A percentile compares a stretch with the other conserved stretches of the same genome.
phyloP scores from a whole-genome alignment of 2,888 invertebrate species.

The Apamea sordens region DNA sequence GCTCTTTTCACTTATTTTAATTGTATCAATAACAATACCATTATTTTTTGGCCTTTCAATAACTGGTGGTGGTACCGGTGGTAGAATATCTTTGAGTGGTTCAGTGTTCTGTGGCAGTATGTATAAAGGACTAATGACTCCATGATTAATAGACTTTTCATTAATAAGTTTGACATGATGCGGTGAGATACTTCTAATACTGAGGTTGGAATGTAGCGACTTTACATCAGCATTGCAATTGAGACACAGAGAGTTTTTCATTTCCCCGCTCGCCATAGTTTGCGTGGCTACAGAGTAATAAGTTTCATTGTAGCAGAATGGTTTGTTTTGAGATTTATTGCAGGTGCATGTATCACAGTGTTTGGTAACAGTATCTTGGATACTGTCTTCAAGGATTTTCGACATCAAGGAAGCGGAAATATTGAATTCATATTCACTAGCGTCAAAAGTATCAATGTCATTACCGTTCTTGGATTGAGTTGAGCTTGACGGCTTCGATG shows the following conservation, averaged over 20 bases:
- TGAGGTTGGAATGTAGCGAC: slow-evolving; percentile 83
- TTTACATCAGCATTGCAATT: slow-evolving; percentile 91
- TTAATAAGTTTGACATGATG: slow-evolving; percentile 81
- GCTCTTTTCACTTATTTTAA: slow-evolving; percentile 72
- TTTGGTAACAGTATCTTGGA: slow-evolving; percentile 94
- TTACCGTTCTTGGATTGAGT: slow-evolving; percentile 82
- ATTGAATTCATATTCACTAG: slow-evolving; percentile 92
- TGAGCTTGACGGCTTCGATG: slow-evolving; percentile 84
- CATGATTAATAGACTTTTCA: slow-evolving; percentile 77
- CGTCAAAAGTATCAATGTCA: slow-evolving; percentile 89
- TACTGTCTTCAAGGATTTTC: slow-evolving; percentile 96
- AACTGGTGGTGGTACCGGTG: slow-evolving; percentile 60
- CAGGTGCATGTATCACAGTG: slow-evolving; percentile 96
- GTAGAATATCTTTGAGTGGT: slow-evolving; percentile 64
- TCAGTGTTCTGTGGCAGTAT: slow-evolving; percentile 79
- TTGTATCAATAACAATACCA: slow-evolving; percentile 70
- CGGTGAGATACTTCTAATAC: slow-evolving; percentile 83
- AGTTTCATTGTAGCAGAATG: slow-evolving; percentile 89
- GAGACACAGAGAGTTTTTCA: slow-evolving; percentile 89
- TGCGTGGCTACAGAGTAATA: slow-evolving; percentile 92
- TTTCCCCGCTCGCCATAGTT: slow-evolving; percentile 88
- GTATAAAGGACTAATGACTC: slow-evolving; percentile 78
- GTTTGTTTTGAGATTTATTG: slow-evolving; percentile 89
- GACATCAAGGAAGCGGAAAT: slow-evolving; percentile 97
- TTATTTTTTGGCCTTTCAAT: slow-evolving; percentile 72